Evolutionary conservation across 2,797 vertebrate genomes (phyloP).

Genomic region (Cyclura pinguis): DNA sequence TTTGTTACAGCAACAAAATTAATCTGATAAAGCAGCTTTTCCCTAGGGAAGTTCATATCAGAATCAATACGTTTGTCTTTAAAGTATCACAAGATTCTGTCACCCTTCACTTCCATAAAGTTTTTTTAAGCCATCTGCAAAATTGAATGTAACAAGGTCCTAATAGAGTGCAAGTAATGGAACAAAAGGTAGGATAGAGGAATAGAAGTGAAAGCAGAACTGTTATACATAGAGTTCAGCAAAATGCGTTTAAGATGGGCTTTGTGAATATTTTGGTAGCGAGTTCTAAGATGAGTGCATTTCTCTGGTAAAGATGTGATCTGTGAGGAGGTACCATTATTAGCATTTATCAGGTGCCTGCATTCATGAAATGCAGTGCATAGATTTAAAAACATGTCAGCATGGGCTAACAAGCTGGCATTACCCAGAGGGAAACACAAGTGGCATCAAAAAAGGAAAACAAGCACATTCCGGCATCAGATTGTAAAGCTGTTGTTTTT

Average conservation of each 20-base stretch:
- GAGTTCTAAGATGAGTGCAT: background rate
- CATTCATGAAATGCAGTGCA: background rate
- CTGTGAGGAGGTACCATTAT: background rate
- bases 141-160: background rate
- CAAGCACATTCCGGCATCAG: too few species aligned
- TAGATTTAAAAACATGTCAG: background rate
- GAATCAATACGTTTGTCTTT: background rate
- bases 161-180: too few species aligned
- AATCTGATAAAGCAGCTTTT: too few species aligned
- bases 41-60: background rate
- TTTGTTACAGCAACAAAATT: background rate
- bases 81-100: background rate
- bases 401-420: background rate
- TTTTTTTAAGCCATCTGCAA: background rate
- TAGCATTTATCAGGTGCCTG: background rate
- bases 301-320: background rate
- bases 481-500: background rate
- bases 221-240: background rate
- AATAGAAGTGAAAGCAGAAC: background rate
- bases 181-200: background rate
- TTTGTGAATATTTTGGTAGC: background rate
- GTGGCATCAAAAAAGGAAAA: background rate
- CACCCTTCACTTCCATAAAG: background rate
- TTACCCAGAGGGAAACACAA: background rate
- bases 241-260: background rate